Base-by-base conservation (phyloP, 1,140 invertebrate species). In the Lamellibrachia luymesi region DNA sequence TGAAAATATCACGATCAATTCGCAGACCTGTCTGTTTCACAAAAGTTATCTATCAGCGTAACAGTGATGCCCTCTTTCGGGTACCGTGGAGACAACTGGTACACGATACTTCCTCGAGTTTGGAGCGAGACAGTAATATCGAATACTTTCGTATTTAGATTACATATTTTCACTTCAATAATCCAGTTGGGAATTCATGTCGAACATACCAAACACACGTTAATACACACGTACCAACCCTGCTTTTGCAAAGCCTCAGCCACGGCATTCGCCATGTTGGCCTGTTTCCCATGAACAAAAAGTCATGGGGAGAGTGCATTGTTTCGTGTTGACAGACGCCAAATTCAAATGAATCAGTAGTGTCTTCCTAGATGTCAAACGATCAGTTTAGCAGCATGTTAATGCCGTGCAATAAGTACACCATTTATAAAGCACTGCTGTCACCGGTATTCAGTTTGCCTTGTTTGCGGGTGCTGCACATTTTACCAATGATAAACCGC, bases 191-290 rank as follows among this genome's bases (percentile, higher is more conserved):
- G 49, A 13, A 50, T 91, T 51, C 91, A 50, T 27, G n/a, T 91
- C 13, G 13, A 50, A 17, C n/a, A 91, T 91, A 51, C 13, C 13
- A 50, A 51, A 25, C 17, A 93, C 92, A 90, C 10, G 6, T 38
- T 52, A 91, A 49, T 92, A 56, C 50, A 94, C 50, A 94, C 94
- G 52, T 94, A 95, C 94, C 94, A 95, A 90, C 94, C 94, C 49
- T 92, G 92, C 92, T 94, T 93, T 49, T 64, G 90, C 92, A 95
- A 92, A 92, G 94, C 94, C 92, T 93, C 94, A 93, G 92, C 94
- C 93, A 94, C 94, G 64, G 64, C 64, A 80, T 80, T 80, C 64
- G 64, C 64, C 64, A 80, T 80, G 64, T 80, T 80, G 64, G 64
- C 64, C 64, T 80, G 64, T 80, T 8, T 80, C 64, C 64, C 64